These are phyloP conservation scores for Listronotus bonariensis DNA, from an alignment of 1,140 invertebrate genomes.

Conservation along the genomic window DNA sequence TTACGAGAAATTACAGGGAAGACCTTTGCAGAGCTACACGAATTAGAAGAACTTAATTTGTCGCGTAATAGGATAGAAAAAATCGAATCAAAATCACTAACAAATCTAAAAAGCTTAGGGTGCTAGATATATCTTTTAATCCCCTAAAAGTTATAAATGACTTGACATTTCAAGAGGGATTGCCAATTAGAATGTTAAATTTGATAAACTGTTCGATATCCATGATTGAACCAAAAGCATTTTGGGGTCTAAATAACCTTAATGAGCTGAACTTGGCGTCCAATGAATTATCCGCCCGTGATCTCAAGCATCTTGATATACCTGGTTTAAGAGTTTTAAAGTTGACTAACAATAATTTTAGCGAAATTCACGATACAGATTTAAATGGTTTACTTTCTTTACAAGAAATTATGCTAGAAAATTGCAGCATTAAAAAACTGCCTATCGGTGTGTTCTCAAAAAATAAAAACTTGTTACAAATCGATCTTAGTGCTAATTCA, in stretches of 20 bases:
- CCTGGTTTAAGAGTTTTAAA: conserved; percentile 72
- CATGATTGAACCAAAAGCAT: conserved; percentile 67
- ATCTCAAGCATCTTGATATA: conserved; percentile 71
- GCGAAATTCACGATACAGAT: conserved; percentile 66
- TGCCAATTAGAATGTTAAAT: conserved; percentile 63
- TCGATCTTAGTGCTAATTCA: conserved; percentile 74
- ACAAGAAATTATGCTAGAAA: conserved; percentile 71
- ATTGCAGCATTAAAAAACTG: conserved; percentile 68
- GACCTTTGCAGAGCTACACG: conserved; percentile 71
- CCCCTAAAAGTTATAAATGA: conserved; percentile 61
- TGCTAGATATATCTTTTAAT: conserved; percentile 69
- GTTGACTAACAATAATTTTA: conserved; percentile 79
- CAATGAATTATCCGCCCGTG: conserved; percentile 71
- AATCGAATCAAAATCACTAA: conserved; percentile 65
- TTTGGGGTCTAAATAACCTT: conserved; percentile 67
- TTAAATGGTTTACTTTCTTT: conserved; percentile 76
- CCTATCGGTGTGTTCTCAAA: conserved; percentile 72
- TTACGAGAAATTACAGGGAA: conserved; percentile 67
- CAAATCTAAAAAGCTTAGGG: conserved; percentile 64
- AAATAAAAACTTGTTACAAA: conserved; percentile 71
- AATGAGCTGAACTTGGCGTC: conserved; percentile 72
- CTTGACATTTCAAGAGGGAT: conserved; percentile 64
- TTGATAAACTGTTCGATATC: conserved; percentile 66
- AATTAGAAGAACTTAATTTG: conserved; percentile 70
- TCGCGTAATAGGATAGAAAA: conserved; percentile 62